A percentile compares a stretch with the other conserved stretches of the same genome.
Evolutionary conservation across 2,888 invertebrate genomes (phyloP).

Genomic region (Dendrolimus houi): DNA sequence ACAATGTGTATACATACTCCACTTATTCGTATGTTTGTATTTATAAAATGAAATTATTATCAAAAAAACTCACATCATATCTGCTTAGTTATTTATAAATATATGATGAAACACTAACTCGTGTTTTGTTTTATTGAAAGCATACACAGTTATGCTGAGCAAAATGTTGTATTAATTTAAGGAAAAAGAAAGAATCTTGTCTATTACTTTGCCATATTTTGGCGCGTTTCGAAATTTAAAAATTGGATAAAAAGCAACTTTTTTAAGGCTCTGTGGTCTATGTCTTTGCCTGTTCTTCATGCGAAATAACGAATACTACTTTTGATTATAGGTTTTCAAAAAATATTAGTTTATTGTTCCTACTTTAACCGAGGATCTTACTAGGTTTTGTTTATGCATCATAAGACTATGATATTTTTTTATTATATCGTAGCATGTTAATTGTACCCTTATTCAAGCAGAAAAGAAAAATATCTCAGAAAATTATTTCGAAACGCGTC

Average conservation of each 20-base stretch:
- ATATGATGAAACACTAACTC: conserved; percentile 11
- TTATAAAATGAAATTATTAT: conserved; percentile 34
- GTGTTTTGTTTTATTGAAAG: conserved; percentile 4
- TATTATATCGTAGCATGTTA: too few species aligned
- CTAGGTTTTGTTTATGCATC: too few species aligned
- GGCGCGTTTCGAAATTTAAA: neutral
- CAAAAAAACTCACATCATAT: conserved; percentile 46
- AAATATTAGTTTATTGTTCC: too few species aligned
- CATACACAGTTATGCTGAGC: neutral
- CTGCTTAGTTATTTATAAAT: conserved; percentile 55
- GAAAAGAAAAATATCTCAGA: neutral
- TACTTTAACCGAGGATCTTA: too few species aligned
- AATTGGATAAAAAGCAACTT: neutral
- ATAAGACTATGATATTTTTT: too few species aligned
- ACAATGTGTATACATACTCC: conserved; percentile 55
- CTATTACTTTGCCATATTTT: neutral
- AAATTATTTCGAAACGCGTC: neutral
- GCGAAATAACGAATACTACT: too few species aligned
- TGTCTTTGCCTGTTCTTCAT: too few species aligned
- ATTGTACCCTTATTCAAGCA: neutral
- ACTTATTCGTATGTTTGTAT: conserved; percentile 40
- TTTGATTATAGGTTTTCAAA: too few species aligned
- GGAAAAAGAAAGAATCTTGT: neutral
- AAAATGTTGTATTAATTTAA: neutral
- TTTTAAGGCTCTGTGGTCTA: too few species aligned